Evolutionary conservation across 53 echinoderm and acorn worm genomes (phyloP), one percentile per base, ranked within the genome.

Genomic region (Patiria pectinifera): DNA sequence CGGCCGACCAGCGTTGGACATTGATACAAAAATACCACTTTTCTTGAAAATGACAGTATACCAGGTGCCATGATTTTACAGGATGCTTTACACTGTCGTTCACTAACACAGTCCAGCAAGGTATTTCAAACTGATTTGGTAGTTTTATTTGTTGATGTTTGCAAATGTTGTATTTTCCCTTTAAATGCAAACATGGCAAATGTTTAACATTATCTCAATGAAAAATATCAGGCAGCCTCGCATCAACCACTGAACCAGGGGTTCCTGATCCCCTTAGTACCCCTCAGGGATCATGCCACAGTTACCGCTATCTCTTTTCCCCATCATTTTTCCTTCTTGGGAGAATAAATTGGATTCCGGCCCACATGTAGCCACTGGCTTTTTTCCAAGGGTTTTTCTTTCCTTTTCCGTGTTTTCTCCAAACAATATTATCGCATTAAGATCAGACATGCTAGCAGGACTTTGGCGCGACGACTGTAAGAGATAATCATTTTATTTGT

Each of bases 341-440:
- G 16, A 45, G 43, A 45, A 85, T 85, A 66, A 85, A 85, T 85
- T 85, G 85, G 85, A 85, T 85, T 85, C 85, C 85, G 44, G 44
- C 85, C 85, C 85, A 85, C 85, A 85, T 66, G 62, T 63, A 63
- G 85, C 85, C 85, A 45, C 19, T 13, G 85, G 85, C 62, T 43
- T 21, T 45, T 59, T 3, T 23, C 23, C 22, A 53, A 53, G 53
- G 53, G 53, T 14, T 85, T 85, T 85, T 19, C 43, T 69, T 14
- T 14, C 14, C 13, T 62, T 85, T 69, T 69, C 13, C 45, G 4
- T 2, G 69, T 63, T 69, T 85, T 85, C 63, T 63, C 66, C 70
- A 43, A 63, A 63, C 85, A 85, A 66, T 85, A 85, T 85, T 85
- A 85, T 85, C 69, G 59, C 69, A 85, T 85, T 85, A 85, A 85